phyloP scores from a whole-genome alignment of 2,113 vertebrate species.

The Toxotes jaculatrix region DNA sequence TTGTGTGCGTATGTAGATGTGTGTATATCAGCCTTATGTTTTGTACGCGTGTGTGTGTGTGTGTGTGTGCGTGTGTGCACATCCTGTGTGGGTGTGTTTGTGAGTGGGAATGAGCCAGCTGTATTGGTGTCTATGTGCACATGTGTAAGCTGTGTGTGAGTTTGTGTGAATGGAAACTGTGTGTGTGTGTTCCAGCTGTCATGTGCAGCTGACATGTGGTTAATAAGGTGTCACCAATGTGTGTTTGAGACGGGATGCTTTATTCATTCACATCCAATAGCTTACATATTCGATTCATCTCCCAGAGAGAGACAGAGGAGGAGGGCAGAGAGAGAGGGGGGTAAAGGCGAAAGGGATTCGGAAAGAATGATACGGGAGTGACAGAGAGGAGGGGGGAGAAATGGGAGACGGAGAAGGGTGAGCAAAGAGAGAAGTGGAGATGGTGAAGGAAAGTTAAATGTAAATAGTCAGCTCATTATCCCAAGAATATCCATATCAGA shows the following conservation, averaged over 20 bases:
- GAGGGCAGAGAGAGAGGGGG: background rate
- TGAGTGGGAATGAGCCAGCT: background rate
- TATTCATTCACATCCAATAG: constrained; percentile 81
- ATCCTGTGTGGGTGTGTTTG: background rate
- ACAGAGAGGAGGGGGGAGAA: constrained; percentile 35
- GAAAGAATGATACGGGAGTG: constrained; percentile 59
- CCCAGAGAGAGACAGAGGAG: constrained; percentile 55
- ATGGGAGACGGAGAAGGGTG: background rate
- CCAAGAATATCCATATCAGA: constrained; percentile 75
- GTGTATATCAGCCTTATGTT: background rate
- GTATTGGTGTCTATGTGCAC: constrained; percentile 43
- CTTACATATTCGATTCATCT: constrained; percentile 81
- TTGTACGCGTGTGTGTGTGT: constrained; percentile 3
- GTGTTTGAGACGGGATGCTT: constrained; percentile 81
- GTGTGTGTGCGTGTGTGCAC: constrained; percentile 15
- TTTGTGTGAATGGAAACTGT: constrained; percentile 19
- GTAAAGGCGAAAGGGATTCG: constrained; percentile 50
- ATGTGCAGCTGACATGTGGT: constrained; percentile 82
- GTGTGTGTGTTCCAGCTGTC: constrained; percentile 64
- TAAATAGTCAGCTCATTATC: constrained; percentile 80
- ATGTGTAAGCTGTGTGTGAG: constrained; percentile 1
- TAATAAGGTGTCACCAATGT: constrained; percentile 84
- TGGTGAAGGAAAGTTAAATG: constrained; percentile 68
- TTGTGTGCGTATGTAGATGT: constrained; percentile 25
- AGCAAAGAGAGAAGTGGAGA: constrained; percentile 40